phyloP scores from a whole-genome alignment of 2,888 invertebrate species.

The Agriopis marginaria region DNA sequence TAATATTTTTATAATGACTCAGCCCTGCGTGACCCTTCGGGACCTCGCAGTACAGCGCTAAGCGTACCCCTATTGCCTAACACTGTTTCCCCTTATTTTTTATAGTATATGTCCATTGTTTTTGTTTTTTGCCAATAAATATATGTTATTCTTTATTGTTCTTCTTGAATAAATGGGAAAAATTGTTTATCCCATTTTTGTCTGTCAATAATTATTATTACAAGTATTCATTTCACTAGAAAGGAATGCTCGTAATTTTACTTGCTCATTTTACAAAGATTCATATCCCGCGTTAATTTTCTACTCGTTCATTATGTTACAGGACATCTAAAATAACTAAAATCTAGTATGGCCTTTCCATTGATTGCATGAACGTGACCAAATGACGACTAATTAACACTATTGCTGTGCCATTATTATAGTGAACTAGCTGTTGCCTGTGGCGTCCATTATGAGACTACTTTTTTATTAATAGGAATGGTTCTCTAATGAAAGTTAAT shows the following conservation, averaged over 20 bases:
- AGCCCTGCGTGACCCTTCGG: too few species aligned
- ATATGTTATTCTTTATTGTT: too few species aligned
- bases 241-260: too few species aligned
- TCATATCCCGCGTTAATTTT: background rate
- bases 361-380: slow-evolving; percentile 40
- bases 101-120: too few species aligned
- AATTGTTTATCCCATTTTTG: too few species aligned
- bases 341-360: slow-evolving; percentile 33
- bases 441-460: background rate
- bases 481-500: background rate
- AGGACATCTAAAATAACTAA: slow-evolving; percentile 24
- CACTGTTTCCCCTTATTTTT: too few species aligned
- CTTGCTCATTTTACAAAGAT: background rate
- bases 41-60: too few species aligned
- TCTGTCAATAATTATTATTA: background rate
- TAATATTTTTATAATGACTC: too few species aligned
- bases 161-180: too few species aligned
- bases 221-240: too few species aligned
- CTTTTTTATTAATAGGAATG: background rate
- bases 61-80: too few species aligned
- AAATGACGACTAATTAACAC: slow-evolving; percentile 43
- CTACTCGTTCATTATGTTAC: background rate
- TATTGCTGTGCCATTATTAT: slow-evolving; percentile 36
- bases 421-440: slow-evolving; percentile 17
- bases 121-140: too few species aligned